Evolutionary conservation across 92 coral and sea anemone species (phyloP).

Genomic region (Actinernus sp.): DNA sequence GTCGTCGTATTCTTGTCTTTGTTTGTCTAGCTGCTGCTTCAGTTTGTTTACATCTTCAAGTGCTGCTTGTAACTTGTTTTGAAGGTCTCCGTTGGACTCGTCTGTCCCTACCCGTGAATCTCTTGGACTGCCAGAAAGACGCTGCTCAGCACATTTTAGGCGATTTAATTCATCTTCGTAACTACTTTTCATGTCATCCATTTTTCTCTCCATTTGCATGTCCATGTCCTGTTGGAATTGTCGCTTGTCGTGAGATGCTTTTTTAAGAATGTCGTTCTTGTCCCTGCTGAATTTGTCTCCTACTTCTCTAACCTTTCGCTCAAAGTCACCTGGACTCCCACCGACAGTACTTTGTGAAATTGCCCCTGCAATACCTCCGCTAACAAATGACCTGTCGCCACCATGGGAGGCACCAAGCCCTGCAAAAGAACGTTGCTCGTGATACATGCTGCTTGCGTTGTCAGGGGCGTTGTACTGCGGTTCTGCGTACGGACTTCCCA

Average conservation of each 20-base stretch:
- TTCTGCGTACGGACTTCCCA: no score
- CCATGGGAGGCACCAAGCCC: no score
- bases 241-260: constrained; percentile 64
- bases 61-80: constrained; percentile 60
- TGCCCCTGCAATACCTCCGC: not conserved
- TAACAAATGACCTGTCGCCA: not conserved
- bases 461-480: no score
- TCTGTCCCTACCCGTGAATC: not conserved
- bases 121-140: not conserved
- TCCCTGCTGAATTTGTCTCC: constrained; percentile 30
- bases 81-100: constrained; percentile 23
- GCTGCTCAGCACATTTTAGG: not conserved
- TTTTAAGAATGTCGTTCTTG: constrained; percentile 43
- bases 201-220: constrained; percentile 38
- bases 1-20: constrained; percentile 21
- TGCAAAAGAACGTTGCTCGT: no score
- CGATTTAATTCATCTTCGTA: constrained; percentile 40
- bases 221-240: constrained; percentile 54
- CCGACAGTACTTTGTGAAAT: no score
- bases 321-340: no score
- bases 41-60: constrained; percentile 43
- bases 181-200: constrained; percentile 15
- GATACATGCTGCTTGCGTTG: no score
- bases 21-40: constrained; percentile 45
- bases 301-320: constrained; percentile 45